Evolutionary conservation across 2,888 invertebrate species (phyloP), one percentile per base, ranked within the genome.

Genomic region (Malthinus seriepunctatus): DNA sequence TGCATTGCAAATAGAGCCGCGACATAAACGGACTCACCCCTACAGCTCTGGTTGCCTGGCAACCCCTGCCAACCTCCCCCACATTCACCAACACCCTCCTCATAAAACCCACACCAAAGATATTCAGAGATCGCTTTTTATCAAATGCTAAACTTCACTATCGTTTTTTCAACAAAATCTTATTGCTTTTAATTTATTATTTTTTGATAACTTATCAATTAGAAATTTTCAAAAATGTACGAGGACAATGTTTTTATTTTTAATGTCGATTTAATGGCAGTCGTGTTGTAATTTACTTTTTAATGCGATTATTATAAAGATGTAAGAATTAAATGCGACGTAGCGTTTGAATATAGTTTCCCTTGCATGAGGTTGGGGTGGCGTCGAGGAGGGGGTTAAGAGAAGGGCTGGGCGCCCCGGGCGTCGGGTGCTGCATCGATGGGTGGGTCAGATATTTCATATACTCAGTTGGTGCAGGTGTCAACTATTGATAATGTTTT

Each of bases 371-470:
- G 67, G 64, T 65, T 64, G 70, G 75, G 74, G 74, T 73, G 75
- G 73, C 74, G 79, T 77, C 80, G 76, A 75, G 74, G 73, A 73
- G 75, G 74, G 72, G 73, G 75, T 65, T 69, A 73, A 71, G 72
- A 72, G 73, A 70, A 71, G 75, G 67, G 71, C 66, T 68, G 70
- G 72, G 71, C 72, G 76, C 77, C 75, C 78, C 77, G 76, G 78
- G 78, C 77, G 76, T 78, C 75, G 78, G 77, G 78, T 78, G 78
- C 76, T 76, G 77, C 76, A 78, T 76, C 75, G 76, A 76, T 78
- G 78, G 78, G 78, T 79, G 78, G 78, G 78, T 78, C 78, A 78
- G 78, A 78, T 78, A 74, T 76, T 77, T 77, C 75, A 70, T 70
- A 71, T 67, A 68, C 64, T 67, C 67, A 62, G 65, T 65, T 65